Percentiles rank a stretch among this genome's conserved stretches.
These are phyloP conservation scores for Macrocentrus cingulum DNA, from an alignment of 1,140 invertebrate genomes.

Conservation along the genomic window DNA sequence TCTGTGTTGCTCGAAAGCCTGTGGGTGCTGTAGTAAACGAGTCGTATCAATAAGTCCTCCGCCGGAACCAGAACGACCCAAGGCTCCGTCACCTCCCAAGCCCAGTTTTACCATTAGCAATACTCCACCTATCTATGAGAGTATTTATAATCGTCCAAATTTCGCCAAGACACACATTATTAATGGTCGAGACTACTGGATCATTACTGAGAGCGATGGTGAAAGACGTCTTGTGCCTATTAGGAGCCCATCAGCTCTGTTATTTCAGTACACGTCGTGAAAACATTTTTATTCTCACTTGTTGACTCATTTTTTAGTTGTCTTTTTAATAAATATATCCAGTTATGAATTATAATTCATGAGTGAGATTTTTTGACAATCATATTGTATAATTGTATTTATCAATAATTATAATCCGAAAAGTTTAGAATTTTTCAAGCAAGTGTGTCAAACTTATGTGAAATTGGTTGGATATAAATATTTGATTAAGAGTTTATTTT, in stretches of 20 bases:
- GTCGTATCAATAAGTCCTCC: background rate
- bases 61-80: background rate
- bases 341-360: too few relatives aligned
- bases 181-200: constrained; percentile 76
- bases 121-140: constrained; percentile 28
- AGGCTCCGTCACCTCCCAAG: background rate
- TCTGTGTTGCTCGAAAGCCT: constrained; percentile 4
- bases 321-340: too few relatives aligned
- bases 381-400: too few relatives aligned
- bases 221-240: constrained; percentile 68
- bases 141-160: constrained; percentile 7
- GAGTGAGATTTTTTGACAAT: too few relatives aligned
- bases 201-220: constrained; percentile 62
- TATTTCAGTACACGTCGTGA: constrained; percentile 64
- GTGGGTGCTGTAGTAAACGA: constrained; percentile 4
- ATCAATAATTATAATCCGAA: too few relatives aligned
- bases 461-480: too few relatives aligned
- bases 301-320: too few relatives aligned
- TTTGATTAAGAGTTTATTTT: too few relatives aligned
- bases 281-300: too few relatives aligned
- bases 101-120: background rate
- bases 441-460: too few relatives aligned
- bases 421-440: too few relatives aligned
- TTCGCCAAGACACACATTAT: constrained; percentile 59
- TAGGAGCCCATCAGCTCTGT: constrained; percentile 69